Percentiles rank a stretch among this genome's conserved stretches.
These are phyloP conservation scores for Lysandra coridon DNA, from an alignment of 2,888 invertebrate genomes.

Conservation along the genomic window DNA sequence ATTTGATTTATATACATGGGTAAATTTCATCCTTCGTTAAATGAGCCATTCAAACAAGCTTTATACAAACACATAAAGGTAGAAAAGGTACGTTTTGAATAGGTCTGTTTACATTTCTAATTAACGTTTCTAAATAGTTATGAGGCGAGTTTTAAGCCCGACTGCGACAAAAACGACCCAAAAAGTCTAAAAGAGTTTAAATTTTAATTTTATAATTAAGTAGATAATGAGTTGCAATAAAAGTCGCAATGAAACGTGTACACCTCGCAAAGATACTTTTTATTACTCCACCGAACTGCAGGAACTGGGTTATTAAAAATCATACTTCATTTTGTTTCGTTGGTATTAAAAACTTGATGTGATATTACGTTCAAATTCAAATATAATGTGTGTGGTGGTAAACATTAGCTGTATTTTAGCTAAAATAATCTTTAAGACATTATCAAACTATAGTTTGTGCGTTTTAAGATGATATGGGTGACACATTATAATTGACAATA, in stretches of 20 bases:
- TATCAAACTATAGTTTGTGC: too few species aligned
- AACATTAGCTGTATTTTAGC: not conserved
- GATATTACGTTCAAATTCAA: not conserved
- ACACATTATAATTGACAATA: too few species aligned
- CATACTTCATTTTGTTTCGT: not conserved
- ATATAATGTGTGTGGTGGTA: not conserved
- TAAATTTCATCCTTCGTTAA: not conserved
- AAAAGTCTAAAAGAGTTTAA: conserved; percentile 10
- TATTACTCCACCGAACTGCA: conserved; percentile 2
- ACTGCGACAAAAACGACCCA: not conserved
- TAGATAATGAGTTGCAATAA: conserved; percentile 22
- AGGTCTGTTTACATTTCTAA: conserved; percentile 22
- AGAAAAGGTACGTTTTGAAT: conserved; percentile 14
- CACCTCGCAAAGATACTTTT: not conserved
- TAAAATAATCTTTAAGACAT: not conserved
- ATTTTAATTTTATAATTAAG: conserved; percentile 12
- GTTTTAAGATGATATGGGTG: too few species aligned
- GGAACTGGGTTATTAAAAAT: not conserved
- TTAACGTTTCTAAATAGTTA: conserved; percentile 17
- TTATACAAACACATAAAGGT: conserved; percentile 30
- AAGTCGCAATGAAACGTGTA: conserved; percentile 14
- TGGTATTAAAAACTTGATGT: not conserved
- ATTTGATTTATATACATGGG: not conserved
- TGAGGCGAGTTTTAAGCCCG: not conserved
- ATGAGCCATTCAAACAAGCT: conserved; percentile 9